Evolutionary conservation across 2,888 invertebrate species (phyloP).

Genomic region (Agrochola circellaris): DNA sequence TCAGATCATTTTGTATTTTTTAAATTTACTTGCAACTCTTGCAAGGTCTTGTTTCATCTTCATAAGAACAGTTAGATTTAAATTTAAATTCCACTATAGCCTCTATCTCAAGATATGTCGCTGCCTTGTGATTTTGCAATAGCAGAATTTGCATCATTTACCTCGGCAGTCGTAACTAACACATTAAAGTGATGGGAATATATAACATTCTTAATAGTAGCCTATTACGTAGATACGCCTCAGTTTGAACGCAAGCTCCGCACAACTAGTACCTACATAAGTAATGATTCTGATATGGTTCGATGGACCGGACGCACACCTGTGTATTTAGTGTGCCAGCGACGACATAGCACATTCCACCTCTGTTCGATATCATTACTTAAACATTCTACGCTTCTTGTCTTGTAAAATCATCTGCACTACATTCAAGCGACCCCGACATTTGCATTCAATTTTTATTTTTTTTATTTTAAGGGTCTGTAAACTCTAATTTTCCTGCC

Average conservation of each 20-base stretch:
- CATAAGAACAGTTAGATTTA: not conserved
- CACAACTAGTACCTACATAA: constrained; percentile 46
- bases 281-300: constrained; percentile 80
- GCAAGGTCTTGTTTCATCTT: not conserved
- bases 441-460: constrained; percentile 39
- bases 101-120: not conserved
- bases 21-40: not conserved
- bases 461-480: constrained; percentile 41
- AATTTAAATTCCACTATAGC: not conserved
- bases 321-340: constrained; percentile 77
- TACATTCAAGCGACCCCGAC: constrained; percentile 40
- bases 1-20: not conserved
- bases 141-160: constrained; percentile 19
- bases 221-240: constrained; percentile 50
- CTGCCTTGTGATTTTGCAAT: constrained; percentile 11
- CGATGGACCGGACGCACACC: constrained; percentile 88
- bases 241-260: constrained; percentile 46
- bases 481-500: constrained; percentile 67
- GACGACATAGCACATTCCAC: constrained; percentile 79
- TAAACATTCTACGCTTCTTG: constrained; percentile 61
- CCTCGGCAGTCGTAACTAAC: constrained; percentile 3
- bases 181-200: constrained; percentile 28
- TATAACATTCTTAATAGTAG: constrained; percentile 30
- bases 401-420: constrained; percentile 49
- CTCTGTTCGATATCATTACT: constrained; percentile 69